Base-by-base conservation (phyloP, 1,140 invertebrate species). In the Magallana ariakensis region DNA sequence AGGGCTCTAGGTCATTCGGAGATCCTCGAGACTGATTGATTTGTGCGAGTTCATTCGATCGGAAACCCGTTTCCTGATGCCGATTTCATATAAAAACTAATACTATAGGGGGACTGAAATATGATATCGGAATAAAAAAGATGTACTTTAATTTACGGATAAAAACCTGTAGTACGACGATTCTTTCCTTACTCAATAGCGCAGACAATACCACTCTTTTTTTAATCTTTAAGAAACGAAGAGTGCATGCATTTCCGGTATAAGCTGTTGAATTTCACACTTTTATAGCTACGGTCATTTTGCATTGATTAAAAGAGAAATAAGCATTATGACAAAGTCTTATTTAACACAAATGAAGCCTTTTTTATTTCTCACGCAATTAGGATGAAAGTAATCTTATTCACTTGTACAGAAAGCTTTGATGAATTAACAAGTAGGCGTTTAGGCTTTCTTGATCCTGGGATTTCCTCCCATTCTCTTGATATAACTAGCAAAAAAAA, bases 241-340 rank as follows among this genome's bases (percentile, higher is more conserved):
- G 66, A 75, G 66, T 75, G 66, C 22, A 75, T 75, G 66, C 22
- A 75, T 26, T 75, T 75, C 66, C 66, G 66, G 66, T 26, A 11
- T 26, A 75, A 75, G 10, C 11, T 33, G 22, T 75, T 75, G 4
- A 19, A 33, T 75, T 75, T 75, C 66, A 22, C 22, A 75, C 22
- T 75, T 75, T 75, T 26, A 46, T 46, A 46, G 5, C 33, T 46
- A 46, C 33, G 33, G 33, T 2, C 33, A 46, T 46, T 46, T 46
- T 46, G 33, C 33, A 46, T 46, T 46, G 33, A 46, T 46, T 4
- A 46, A 46, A 46, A 46, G 33, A 46, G 33, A 46, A 46, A 46
- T 46, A 46, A 46, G 33, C 33, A 46, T 46, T 46, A 46, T 46
- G 33, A 46, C 33, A 46, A 46, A 46, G 33, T 46, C 33, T 46